A percentile compares a stretch with the other conserved stretches of the same genome.
Evolutionary conservation across 2,113 vertebrate genomes (phyloP).

Genomic region (Corapipo altera): DNA sequence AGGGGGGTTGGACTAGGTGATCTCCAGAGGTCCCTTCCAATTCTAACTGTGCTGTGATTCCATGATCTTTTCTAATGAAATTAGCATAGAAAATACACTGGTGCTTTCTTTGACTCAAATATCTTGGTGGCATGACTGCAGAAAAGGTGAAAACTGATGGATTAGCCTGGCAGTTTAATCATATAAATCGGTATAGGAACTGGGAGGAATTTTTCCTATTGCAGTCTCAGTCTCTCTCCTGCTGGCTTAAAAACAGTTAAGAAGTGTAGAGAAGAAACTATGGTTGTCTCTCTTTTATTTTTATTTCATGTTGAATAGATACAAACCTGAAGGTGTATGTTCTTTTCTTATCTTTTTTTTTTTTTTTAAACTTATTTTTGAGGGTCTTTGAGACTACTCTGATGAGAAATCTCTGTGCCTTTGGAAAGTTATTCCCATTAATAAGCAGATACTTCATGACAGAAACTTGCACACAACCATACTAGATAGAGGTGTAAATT

Average conservation of each 20-base stretch:
- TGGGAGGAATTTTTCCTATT: not conserved
- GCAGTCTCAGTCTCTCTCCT: not conserved
- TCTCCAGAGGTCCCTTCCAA: not conserved
- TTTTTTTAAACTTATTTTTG: not conserved
- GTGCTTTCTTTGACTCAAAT: not conserved
- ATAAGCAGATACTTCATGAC: not conserved
- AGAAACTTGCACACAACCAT: not conserved
- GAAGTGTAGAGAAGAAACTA: not conserved
- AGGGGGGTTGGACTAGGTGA: not conserved
- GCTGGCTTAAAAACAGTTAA: not conserved
- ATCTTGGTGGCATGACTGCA: not conserved
- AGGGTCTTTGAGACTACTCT: not conserved
- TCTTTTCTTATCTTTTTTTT: not conserved
- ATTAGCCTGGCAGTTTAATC: not conserved
- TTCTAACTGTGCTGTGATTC: not conserved
- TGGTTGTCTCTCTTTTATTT: not conserved
- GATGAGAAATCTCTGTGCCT: not conserved
- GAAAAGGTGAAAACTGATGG: not conserved
- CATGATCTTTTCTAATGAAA: not conserved
- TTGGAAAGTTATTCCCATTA: not conserved
- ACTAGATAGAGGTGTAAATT: not conserved
- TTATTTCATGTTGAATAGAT: not conserved
- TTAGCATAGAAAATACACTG: not conserved
- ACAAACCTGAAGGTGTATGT: not conserved
- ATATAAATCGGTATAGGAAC: not conserved